These are phyloP conservation scores for Oryctes rhinoceros DNA, from an alignment of 1,140 invertebrate genomes.

Conservation along the genomic window DNA sequence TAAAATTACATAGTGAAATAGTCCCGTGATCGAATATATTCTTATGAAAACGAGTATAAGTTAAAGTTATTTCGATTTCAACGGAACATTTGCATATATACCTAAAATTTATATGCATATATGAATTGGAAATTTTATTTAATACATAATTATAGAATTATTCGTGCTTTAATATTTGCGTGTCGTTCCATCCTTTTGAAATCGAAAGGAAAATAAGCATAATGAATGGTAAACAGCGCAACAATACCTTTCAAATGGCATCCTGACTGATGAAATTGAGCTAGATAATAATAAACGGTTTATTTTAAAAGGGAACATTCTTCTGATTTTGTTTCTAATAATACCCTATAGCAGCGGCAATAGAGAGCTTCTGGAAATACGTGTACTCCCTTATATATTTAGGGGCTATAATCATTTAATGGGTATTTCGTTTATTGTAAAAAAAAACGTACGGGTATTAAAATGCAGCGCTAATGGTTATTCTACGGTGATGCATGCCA, in stretches of 20 bases:
- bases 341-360: not conserved
- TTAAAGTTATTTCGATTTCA: constrained; percentile 5
- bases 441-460: not conserved
- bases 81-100: not conserved
- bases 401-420: constrained; percentile 17
- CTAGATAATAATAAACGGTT: not conserved
- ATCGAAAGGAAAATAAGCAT: not conserved
- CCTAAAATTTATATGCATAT: constrained; percentile 18
- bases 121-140: constrained; percentile 20
- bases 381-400: not conserved
- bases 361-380: constrained; percentile 7
- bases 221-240: not conserved
- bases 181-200: not conserved
- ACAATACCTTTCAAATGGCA: not conserved
- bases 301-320: constrained; percentile 1
- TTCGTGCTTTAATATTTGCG: constrained; percentile 12
- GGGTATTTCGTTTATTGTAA: not conserved
- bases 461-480: not conserved
- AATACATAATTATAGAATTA: constrained; percentile 32
- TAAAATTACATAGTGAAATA: constrained; percentile 30
- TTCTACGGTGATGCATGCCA: not conserved
- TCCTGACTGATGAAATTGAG: constrained; percentile 12
- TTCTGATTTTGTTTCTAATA: not conserved
- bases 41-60: not conserved
- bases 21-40: constrained; percentile 1